Base-by-base conservation (phyloP, 2,888 invertebrate genomes). In the Lochmaea crataegi region DNA sequence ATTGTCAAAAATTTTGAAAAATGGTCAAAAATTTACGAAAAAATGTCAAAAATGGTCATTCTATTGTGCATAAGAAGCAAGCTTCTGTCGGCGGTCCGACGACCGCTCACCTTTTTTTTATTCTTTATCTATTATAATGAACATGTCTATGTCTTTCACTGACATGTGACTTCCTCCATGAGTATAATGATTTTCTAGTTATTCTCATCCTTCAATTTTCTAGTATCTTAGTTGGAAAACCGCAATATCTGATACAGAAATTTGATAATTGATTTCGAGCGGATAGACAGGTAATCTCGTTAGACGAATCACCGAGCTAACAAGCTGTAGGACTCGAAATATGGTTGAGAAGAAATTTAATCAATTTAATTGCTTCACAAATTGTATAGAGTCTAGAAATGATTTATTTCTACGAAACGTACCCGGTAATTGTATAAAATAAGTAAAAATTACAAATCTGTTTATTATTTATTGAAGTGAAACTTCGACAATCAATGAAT, bases 201-300 rank as follows among this genome's bases (percentile, higher is more conserved):
- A 53, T 53, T 53, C 16, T 16, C 16, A 10, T 18, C n/a, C 16
- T 53, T 9, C 53, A 16, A 53, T 18, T 42, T 63, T 63, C 41
- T 42, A 63, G 42, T 18, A n/a, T 42, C 11, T 63, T 63, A 16
- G 60, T 16, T 60, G 60, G 14, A 38, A 71, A 66, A 73, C 73
- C 73, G 65, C 72, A 72, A 69, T 65, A 69, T 71, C 60, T 65
- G 71, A 63, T 45, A 57, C 69, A 67, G 73, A 66, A 71, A 73
- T 73, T 71, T 70, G 73, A 70, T 76, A 76, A 76, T 76, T 76
- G 75, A 76, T 76, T 73, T 72, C 72, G 73, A 69, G 65, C 71
- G 68, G 66, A 69, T 70, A 71, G 72, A 72, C 56, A 65, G 65
- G 68, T 73, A 72, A 76, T 72, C 68, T 68, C 51, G 67, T 73